Conservation (phyloP, 2,113 vertebrate species). For the Baryphthengus martii region DNA sequence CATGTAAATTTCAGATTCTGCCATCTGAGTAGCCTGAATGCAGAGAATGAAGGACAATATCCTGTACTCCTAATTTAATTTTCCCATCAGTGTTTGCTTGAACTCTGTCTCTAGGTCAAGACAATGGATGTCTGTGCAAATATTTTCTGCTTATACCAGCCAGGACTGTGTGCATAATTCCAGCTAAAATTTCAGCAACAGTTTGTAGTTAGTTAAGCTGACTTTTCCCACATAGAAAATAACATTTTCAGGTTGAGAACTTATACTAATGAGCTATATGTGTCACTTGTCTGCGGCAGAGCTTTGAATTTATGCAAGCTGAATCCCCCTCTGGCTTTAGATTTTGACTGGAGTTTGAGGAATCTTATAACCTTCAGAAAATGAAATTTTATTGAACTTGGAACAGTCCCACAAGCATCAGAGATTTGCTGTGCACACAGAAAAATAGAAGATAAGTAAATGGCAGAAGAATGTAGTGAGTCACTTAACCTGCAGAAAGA, state of each 20-base stretch:
- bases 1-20: constrained; percentile 50
- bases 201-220: not conserved
- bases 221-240: not conserved
- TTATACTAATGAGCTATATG: not conserved
- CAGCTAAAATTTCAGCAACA: not conserved
- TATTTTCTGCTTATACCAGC: not conserved
- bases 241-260: not conserved
- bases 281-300: not conserved
- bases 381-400: constrained; percentile 52
- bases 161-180: constrained; percentile 2
- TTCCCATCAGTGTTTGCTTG: constrained; percentile 56
- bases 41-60: constrained; percentile 64
- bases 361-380: constrained; percentile 46
- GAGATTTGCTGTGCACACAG: constrained; percentile 8
- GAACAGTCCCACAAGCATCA: not conserved
- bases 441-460: constrained; percentile 25
- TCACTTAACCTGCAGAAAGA: constrained; percentile 16
- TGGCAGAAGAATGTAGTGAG: constrained; percentile 28
- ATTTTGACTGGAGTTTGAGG: not conserved
- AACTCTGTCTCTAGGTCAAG: constrained; percentile 51
- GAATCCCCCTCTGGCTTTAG: not conserved
- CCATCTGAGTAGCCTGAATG: constrained; percentile 49
- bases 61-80: constrained; percentile 59
- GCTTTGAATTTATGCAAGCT: not conserved
- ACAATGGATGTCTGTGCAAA: constrained; percentile 34